These are phyloP conservation scores for Chlorospingus flavigularis DNA, from an alignment of 2,797 vertebrate genomes.

Conservation along the genomic window DNA sequence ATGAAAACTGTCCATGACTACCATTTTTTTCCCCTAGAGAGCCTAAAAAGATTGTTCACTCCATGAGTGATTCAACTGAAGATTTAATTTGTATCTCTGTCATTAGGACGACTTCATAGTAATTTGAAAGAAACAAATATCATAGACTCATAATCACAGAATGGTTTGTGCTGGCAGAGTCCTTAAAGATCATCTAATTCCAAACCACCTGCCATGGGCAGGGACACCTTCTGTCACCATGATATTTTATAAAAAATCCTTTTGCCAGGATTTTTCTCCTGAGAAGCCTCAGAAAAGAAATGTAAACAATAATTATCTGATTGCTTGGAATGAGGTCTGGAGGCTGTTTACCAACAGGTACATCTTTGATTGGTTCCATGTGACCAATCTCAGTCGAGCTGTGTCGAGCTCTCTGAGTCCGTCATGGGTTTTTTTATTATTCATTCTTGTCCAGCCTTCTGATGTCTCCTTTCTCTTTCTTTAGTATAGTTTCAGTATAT, in stretches of 20 bases:
- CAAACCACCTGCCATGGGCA: background rate
- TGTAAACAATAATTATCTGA: background rate
- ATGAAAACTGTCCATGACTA: background rate
- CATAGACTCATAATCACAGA: background rate
- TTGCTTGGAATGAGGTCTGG: background rate
- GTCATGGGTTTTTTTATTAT: background rate
- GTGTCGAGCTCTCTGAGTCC: background rate
- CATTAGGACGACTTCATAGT: background rate
- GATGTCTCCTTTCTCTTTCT: background rate
- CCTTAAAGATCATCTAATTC: background rate
- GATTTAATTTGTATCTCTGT: background rate
- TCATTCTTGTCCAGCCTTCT: background rate
- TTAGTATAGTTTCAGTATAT: background rate
- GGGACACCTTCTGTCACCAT: background rate
- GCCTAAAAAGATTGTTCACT: background rate
- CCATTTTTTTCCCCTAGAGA: background rate
- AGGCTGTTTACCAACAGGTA: background rate
- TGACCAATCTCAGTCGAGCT: background rate
- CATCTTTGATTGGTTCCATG: background rate
- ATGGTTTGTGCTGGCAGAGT: background rate
- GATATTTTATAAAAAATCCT: background rate
- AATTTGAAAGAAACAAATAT: background rate
- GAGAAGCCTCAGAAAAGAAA: background rate
- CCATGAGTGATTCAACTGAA: background rate
- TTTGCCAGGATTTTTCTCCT: background rate